Evolutionary conservation across 1,140 invertebrate species (phyloP).

Genomic region (Trichonephila clavata): DNA sequence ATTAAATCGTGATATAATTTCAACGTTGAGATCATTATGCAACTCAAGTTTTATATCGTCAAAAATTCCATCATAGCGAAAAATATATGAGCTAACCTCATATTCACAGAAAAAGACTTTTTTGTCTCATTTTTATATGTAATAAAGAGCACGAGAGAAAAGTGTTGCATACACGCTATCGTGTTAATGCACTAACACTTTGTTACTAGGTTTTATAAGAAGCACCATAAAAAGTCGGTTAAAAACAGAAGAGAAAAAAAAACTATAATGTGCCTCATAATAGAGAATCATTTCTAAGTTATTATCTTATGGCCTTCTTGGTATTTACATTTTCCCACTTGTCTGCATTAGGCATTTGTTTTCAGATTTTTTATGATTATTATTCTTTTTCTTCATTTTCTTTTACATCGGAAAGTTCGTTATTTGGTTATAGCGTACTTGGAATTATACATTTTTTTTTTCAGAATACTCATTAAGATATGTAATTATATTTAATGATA

Average conservation of each 20-base stretch:
- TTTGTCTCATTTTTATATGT: conserved; percentile 16
- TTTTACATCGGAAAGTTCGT: neutral
- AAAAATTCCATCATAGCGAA: neutral
- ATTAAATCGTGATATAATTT: conserved; percentile 44
- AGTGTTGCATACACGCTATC: conserved; percentile 17
- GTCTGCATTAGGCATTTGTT: neutral
- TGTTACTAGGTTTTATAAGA: neutral
- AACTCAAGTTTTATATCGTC: neutral
- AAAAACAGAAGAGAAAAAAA: conserved; percentile 10
- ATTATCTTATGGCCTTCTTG: conserved; percentile 19
- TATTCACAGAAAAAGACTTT: neutral
- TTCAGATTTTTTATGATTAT: neutral
- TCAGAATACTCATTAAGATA: neutral
- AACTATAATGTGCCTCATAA: neutral
- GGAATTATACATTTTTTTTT: neutral
- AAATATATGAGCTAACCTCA: neutral
- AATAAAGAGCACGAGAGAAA: neutral
- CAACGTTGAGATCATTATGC: conserved; percentile 16
- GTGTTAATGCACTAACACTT: conserved; percentile 43
- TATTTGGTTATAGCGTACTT: neutral
- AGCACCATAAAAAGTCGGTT: conserved; percentile 34
- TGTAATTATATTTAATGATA: neutral
- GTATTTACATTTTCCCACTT: conserved; percentile 19
- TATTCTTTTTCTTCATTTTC: neutral
- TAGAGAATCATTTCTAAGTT: conserved; percentile 26